phyloP scores from a whole-genome alignment of 2,888 invertebrate genomes.

The Drosophila prostipennis region DNA sequence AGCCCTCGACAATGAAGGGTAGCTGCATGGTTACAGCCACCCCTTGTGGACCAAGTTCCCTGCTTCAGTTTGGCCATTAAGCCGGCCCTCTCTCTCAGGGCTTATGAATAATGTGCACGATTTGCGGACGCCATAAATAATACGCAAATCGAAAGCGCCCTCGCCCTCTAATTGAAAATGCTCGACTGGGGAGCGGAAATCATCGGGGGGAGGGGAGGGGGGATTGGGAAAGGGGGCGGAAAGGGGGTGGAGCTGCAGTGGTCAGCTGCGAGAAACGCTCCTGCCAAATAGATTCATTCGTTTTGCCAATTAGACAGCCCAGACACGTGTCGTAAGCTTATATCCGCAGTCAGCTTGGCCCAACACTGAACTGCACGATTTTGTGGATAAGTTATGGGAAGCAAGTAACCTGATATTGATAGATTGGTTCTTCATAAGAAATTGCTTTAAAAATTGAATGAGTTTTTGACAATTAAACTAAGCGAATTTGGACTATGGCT shows the following conservation, averaged over 20 bases:
- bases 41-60: conserved; percentile 14
- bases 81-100: conserved; percentile 56
- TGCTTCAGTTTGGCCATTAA: conserved; percentile 57
- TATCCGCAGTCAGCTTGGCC: conserved; percentile 60
- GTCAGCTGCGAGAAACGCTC: conserved; percentile 51
- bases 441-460: too few relatives aligned
- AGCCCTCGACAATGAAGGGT: conserved; percentile 53
- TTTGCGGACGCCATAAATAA: conserved; percentile 74
- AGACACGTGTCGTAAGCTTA: conserved; percentile 77
- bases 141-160: conserved; percentile 77
- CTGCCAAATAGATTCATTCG: conserved; percentile 60
- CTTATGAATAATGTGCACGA: conserved; percentile 79
- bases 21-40: conserved; percentile 30
- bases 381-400: background rate
- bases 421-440: background rate
- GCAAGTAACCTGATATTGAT: conserved; percentile 4
- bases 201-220: background rate
- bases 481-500: too few relatives aligned
- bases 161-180: conserved; percentile 76
- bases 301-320: conserved; percentile 73
- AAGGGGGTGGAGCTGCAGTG: conserved; percentile 26
- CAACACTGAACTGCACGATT: conserved; percentile 10
- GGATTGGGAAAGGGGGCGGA: background rate
- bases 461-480: too few relatives aligned
- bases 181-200: conserved; percentile 47